These are phyloP conservation scores for Hydrotaea cyrtoneurina DNA, from an alignment of 2,888 invertebrate species.

Conservation along the genomic window DNA sequence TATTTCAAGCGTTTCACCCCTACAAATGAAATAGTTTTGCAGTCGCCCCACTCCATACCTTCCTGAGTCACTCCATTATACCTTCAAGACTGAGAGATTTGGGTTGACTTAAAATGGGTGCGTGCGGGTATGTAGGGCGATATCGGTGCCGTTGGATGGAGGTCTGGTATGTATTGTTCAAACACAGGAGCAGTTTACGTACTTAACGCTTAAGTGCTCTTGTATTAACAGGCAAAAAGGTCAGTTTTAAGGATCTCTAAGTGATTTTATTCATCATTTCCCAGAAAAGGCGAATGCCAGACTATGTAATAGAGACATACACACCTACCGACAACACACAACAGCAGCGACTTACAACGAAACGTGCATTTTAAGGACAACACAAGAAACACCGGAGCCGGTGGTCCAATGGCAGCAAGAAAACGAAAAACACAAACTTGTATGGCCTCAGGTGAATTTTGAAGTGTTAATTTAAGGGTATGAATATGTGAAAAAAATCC, in stretches of 20 bases:
- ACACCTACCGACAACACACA: background rate
- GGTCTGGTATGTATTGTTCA: background rate
- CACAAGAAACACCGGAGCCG: background rate
- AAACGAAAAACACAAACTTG: background rate
- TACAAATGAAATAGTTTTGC: background rate
- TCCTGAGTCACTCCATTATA: background rate
- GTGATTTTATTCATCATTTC: constrained; percentile 56
- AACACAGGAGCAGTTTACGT: constrained; percentile 20
- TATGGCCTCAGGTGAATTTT: constrained; percentile 57
- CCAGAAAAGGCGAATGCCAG: constrained; percentile 25
- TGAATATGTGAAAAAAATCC: constrained; percentile 46
- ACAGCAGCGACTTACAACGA: background rate
- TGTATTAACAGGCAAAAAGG: constrained; percentile 58
- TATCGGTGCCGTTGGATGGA: background rate
- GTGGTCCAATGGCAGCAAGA: no score
- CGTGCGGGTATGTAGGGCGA: background rate
- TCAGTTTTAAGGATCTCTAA: constrained; percentile 53
- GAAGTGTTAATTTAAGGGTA: constrained; percentile 57
- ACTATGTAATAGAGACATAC: constrained; percentile 1
- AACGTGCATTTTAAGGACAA: background rate
- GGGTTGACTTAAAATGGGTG: background rate
- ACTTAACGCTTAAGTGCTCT: constrained; percentile 59
- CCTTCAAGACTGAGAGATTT: background rate
- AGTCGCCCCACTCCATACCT: background rate
- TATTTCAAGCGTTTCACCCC: background rate